A percentile compares a stretch with the other conserved stretches of the same genome.
Evolutionary conservation across 2,888 invertebrate genomes (phyloP).

Genomic region (Chydorus sphaericus): DNA sequence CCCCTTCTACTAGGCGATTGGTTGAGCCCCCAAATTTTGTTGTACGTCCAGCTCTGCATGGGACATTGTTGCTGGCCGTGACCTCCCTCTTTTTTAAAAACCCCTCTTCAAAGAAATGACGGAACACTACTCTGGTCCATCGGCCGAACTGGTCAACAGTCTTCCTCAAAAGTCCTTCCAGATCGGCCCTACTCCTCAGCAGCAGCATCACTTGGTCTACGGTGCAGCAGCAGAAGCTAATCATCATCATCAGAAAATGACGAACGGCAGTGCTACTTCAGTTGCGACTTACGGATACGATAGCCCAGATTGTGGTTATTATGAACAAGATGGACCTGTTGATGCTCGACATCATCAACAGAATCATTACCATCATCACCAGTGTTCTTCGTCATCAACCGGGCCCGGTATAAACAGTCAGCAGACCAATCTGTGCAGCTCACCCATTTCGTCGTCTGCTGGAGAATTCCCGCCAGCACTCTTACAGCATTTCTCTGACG

Average conservation of each 20-base stretch:
- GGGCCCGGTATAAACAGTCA: no score
- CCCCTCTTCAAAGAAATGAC: neutral
- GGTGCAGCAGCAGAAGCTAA: neutral
- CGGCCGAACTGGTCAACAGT: neutral
- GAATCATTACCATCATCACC: no score
- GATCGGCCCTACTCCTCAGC: neutral
- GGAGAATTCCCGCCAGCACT: no score
- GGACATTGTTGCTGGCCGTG: neutral
- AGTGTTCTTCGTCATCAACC: no score
- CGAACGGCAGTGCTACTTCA: conserved; percentile 1
- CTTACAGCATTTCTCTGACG: no score
- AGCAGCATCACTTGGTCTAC: neutral
- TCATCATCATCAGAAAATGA: neutral
- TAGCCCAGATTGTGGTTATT: conserved; percentile 7
- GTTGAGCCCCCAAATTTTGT: neutral
- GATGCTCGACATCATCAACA: neutral
- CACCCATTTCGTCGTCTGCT: no score
- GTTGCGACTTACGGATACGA: conserved; percentile 7
- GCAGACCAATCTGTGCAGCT: no score
- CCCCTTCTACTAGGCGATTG: neutral
- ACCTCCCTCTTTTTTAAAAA: neutral
- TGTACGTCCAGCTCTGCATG: conserved; percentile 4
- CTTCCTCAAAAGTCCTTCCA: neutral
- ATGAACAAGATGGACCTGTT: neutral
- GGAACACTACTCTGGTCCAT: neutral